Conservation (phyloP, 2,797 vertebrate genomes). For the Masticophis lateralis region DNA sequence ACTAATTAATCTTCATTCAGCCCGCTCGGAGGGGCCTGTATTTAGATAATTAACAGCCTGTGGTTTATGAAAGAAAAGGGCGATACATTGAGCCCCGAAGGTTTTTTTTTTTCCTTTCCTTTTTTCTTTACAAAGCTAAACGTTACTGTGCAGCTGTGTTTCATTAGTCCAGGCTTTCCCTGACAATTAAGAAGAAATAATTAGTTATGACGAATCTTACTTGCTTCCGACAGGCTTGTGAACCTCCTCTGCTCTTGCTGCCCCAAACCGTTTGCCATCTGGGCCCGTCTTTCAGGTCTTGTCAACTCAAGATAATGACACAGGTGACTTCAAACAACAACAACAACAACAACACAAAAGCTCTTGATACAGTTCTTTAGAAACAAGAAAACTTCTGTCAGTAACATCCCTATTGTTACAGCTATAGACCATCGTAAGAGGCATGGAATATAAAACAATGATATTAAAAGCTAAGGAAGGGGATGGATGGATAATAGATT, state of each 20-base stretch:
- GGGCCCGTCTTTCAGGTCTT: slow-evolving; percentile 35
- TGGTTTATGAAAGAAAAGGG: slow-evolving; percentile 69
- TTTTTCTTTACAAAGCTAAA: slow-evolving; percentile 53
- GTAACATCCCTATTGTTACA: neutral
- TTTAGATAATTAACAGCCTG: slow-evolving; percentile 73
- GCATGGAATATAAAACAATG: neutral
- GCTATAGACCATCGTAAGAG: neutral
- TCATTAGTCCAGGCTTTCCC: slow-evolving; percentile 64
- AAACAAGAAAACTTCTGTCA: neutral
- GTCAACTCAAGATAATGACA: slow-evolving; percentile 33
- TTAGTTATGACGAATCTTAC: slow-evolving; percentile 68
- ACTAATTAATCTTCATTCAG: slow-evolving; percentile 76
- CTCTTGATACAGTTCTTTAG: neutral
- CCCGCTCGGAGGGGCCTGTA: slow-evolving; percentile 66
- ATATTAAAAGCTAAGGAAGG: neutral
- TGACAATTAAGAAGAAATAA: slow-evolving; percentile 75
- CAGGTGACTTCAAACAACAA: slow-evolving; percentile 13
- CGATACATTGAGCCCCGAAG: slow-evolving; percentile 58
- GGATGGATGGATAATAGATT: too few species aligned
- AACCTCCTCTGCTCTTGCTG: slow-evolving; percentile 5
- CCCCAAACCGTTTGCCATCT: slow-evolving; percentile 35
- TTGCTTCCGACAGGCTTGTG: slow-evolving; percentile 49
- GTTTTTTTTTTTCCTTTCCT: neutral
- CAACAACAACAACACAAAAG: neutral
- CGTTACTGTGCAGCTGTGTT: slow-evolving; percentile 35